Conservation (phyloP, 1,140 invertebrate genomes). For the Thaumetopoea pityocampa region DNA sequence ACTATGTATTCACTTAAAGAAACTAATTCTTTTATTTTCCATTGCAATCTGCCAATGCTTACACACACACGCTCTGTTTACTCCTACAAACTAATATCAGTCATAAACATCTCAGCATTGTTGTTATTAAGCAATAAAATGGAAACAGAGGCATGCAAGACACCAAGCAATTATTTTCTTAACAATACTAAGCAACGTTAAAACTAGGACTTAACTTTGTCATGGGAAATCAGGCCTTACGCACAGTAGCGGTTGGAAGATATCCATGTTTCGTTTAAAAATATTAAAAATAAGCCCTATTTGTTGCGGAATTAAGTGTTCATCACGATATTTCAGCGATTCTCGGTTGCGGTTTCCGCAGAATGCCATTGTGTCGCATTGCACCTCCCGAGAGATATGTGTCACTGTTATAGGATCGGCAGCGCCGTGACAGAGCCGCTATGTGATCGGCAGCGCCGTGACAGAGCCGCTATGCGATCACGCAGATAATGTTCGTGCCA, state of each 20-base stretch:
- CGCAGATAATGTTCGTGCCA: too few relatives aligned
- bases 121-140: not conserved
- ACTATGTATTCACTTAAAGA: constrained; percentile 5
- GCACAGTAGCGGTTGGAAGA: constrained; percentile 15
- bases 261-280: constrained; percentile 2
- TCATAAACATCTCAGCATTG: not conserved
- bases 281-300: constrained; percentile 17
- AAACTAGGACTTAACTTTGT: constrained; percentile 25
- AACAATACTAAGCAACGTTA: constrained; percentile 24
- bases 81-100: not conserved
- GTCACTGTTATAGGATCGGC: constrained; percentile 32
- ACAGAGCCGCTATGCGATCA: constrained; percentile 17
- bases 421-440: constrained; percentile 4
- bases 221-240: constrained; percentile 19
- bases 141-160: constrained; percentile 3
- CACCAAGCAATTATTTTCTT: constrained; percentile 18
- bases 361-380: constrained; percentile 41
- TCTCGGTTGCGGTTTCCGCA: constrained; percentile 34
- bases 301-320: not conserved
- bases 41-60: constrained; percentile 15
- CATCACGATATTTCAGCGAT: constrained; percentile 2
- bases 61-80: constrained; percentile 9
- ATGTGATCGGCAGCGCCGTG: constrained; percentile 19
- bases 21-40: constrained; percentile 14
- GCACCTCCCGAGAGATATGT: constrained; percentile 28